A percentile compares a stretch with the other conserved stretches of the same genome.
These are phyloP conservation scores for Brachionus asplanchnoidis DNA, from an alignment of 1,140 invertebrate species.

Conservation along the genomic window DNA sequence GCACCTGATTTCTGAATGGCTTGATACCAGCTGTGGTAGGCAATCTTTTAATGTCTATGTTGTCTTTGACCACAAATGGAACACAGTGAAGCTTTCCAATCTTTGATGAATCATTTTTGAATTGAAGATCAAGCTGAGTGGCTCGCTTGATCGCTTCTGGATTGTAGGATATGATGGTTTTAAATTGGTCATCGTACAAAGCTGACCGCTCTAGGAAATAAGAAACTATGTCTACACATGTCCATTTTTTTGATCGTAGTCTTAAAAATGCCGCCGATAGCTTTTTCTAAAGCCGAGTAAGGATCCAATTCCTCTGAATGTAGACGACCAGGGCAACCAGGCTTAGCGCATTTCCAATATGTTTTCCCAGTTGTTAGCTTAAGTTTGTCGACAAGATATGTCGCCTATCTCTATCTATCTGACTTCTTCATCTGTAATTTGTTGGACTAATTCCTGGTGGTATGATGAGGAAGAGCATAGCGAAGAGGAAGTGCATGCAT, in stretches of 20 bases:
- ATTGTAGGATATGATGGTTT: slow-evolving; percentile 23
- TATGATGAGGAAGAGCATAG: too few relatives aligned
- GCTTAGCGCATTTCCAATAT: too few relatives aligned
- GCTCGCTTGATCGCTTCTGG: not conserved
- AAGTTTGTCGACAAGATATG: too few relatives aligned
- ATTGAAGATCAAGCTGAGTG: not conserved
- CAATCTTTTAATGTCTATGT: slow-evolving; percentile 14
- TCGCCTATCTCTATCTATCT: too few relatives aligned
- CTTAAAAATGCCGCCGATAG: too few relatives aligned
- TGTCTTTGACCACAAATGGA: slow-evolving; percentile 38
- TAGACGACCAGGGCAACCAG: too few relatives aligned
- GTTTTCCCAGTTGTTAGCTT: too few relatives aligned
- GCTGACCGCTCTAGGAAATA: not conserved
- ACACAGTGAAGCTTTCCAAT: slow-evolving; percentile 36
- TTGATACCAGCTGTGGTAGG: slow-evolving; percentile 21
- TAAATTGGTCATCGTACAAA: not conserved
- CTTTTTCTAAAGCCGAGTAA: too few relatives aligned
- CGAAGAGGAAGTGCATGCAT: too few relatives aligned
- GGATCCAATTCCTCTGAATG: too few relatives aligned
- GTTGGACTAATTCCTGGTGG: too few relatives aligned
- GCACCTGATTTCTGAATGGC: not conserved
- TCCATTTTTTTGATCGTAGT: slow-evolving; percentile 11
- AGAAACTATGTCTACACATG: not conserved
- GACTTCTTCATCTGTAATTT: too few relatives aligned
- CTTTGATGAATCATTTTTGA: not conserved